Evolutionary conservation across 2,113 vertebrate genomes (phyloP).

Genomic region (Holacanthus passer): DNA sequence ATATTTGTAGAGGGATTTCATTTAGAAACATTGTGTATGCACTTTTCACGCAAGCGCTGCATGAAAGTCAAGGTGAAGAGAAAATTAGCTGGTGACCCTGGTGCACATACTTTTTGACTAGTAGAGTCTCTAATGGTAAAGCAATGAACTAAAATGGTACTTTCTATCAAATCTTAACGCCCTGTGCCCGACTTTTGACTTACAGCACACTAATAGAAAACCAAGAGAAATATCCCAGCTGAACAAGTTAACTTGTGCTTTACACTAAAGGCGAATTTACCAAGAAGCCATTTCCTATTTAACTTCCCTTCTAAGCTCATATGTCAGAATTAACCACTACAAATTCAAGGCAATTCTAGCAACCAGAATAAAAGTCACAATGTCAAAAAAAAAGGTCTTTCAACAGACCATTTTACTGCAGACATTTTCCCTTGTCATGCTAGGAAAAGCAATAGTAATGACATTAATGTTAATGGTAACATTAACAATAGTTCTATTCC

Average conservation of each 20-base stretch:
- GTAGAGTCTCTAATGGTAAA: background rate
- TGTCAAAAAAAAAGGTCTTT: background rate
- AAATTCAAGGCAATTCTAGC: background rate
- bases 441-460: background rate
- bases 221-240: too few species aligned
- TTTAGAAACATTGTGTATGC: background rate
- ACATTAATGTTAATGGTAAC: background rate
- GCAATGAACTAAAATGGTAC: background rate
- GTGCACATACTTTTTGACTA: background rate
- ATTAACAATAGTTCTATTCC: background rate
- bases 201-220: too few species aligned
- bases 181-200: background rate
- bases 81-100: background rate
- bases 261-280: background rate
- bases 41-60: background rate
- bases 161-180: background rate
- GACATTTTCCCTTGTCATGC: background rate
- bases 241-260: background rate
- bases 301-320: background rate
- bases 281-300: background rate
- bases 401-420: background rate
- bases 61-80: background rate
- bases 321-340: background rate
- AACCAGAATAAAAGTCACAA: background rate
- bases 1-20: constrained; percentile 14